A percentile compares a stretch with the other conserved stretches of the same genome.
These are phyloP conservation scores for Proterorhinus semilunaris DNA, from an alignment of 2,113 vertebrate genomes.

Conservation along the genomic window DNA sequence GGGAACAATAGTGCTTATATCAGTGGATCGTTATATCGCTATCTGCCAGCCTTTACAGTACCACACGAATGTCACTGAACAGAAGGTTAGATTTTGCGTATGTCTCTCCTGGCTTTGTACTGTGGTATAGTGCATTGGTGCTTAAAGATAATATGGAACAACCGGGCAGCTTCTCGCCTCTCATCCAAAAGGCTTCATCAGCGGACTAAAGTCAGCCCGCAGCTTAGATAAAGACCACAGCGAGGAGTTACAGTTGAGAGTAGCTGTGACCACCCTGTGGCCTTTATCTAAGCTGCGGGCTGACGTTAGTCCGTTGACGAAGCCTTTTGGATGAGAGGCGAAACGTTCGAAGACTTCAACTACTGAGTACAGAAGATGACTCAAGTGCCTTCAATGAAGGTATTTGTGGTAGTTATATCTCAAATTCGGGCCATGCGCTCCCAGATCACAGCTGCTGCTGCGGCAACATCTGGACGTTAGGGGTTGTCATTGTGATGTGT, in stretches of 20 bases:
- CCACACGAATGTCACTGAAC: background rate
- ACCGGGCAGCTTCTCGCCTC: constrained; percentile 4
- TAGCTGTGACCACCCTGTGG: too few relatives aligned
- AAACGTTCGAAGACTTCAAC: too few relatives aligned
- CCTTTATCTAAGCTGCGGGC: too few relatives aligned
- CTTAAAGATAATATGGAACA: background rate
- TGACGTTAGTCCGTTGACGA: too few relatives aligned
- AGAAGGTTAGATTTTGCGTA: background rate
- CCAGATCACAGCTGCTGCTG: background rate
- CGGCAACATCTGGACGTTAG: background rate
- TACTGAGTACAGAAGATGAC: too few relatives aligned
- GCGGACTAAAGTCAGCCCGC: too few relatives aligned
- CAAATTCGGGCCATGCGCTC: constrained; percentile 2
- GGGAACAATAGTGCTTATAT: constrained; percentile 30
- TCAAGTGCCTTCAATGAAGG: too few relatives aligned
- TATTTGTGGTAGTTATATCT: constrained; percentile 2
- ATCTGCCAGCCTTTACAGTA: constrained; percentile 19
- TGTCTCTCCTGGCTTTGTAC: constrained; percentile 11
- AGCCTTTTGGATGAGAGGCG: too few relatives aligned
- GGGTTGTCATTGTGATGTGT: constrained; percentile 12
- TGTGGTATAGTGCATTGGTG: background rate
- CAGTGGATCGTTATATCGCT: constrained; percentile 17
- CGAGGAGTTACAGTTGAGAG: too few relatives aligned
- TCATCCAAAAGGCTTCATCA: too few relatives aligned
- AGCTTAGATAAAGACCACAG: too few relatives aligned